These are phyloP conservation scores for Asobara japonica DNA, from an alignment of 1,140 invertebrate genomes.

Conservation along the genomic window DNA sequence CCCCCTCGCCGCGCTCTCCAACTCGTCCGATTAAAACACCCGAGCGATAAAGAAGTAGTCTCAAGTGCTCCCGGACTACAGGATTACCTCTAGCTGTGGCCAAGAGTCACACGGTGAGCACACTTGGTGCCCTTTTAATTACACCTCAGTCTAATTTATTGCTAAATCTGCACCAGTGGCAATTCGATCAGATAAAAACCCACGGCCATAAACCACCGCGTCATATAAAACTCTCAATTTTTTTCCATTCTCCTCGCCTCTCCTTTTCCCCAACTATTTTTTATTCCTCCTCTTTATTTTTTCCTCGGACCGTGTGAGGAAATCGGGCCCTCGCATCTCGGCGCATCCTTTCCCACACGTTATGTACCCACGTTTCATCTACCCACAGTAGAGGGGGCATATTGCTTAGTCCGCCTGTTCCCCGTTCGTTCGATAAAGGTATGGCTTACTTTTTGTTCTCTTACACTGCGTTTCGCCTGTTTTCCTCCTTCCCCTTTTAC, in stretches of 20 bases:
- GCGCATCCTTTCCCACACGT: conserved; percentile 48
- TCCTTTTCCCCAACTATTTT: background rate
- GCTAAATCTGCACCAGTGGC: conserved; percentile 61
- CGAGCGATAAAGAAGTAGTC: background rate
- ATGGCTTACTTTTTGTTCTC: conserved; percentile 7
- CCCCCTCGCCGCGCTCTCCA: background rate
- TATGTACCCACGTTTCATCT: conserved; percentile 20
- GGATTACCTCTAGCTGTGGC: background rate
- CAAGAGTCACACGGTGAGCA: background rate
- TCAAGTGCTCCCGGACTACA: background rate
- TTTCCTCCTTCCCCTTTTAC: conserved; percentile 24
- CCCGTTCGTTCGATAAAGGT: background rate
- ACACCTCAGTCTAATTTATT: conserved; percentile 58
- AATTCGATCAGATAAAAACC: conserved; percentile 61
- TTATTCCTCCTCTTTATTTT: background rate
- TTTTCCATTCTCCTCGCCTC: conserved; percentile 34
- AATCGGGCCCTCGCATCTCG: conserved; percentile 28
- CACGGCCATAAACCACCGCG: conserved; percentile 59
- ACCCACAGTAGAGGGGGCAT: background rate
- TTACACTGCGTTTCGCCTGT: conserved; percentile 22
- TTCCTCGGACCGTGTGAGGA: conserved; percentile 9
- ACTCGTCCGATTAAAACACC: background rate
- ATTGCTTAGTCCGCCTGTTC: background rate
- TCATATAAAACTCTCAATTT: conserved; percentile 61
- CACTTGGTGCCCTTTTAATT: conserved; percentile 56